Evolutionary conservation across 2,888 invertebrate genomes (phyloP).

Genomic region (Hipparchia sbordonii): DNA sequence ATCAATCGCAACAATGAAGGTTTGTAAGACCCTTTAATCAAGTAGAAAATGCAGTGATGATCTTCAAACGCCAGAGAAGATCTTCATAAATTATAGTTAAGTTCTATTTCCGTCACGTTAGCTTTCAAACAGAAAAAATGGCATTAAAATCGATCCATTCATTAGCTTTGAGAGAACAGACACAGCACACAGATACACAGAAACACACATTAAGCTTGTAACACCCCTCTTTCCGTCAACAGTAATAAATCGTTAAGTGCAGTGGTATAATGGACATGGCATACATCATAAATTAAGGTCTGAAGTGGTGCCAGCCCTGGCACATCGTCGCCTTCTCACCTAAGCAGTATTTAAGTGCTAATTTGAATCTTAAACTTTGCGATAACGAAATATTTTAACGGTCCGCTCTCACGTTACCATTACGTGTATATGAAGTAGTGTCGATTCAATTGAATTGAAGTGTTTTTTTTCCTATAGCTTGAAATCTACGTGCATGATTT

Average conservation of each 20-base stretch:
- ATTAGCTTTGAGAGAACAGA: too few relatives aligned
- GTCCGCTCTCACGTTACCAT: slow-evolving; percentile 2
- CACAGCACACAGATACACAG: too few relatives aligned
- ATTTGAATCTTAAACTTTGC: slow-evolving; percentile 22
- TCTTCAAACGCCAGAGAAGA: too few relatives aligned
- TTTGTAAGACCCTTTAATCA: too few relatives aligned
- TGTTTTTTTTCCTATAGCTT: background rate
- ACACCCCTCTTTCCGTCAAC: background rate
- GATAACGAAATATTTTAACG: slow-evolving; percentile 32
- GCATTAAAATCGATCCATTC: too few relatives aligned
- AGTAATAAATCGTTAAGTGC: background rate
- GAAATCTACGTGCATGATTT: background rate
- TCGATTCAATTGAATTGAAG: background rate
- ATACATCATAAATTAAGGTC: slow-evolving; percentile 28
- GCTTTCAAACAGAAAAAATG: too few relatives aligned
- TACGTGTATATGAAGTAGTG: background rate
- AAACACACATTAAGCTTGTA: too few relatives aligned
- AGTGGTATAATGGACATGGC: slow-evolving; percentile 25
- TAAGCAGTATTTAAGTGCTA: slow-evolving; percentile 29
- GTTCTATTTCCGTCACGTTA: too few relatives aligned
- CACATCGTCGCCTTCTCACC: slow-evolving; percentile 32
- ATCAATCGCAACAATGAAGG: too few relatives aligned
- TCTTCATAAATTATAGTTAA: too few relatives aligned
- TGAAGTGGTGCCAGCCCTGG: slow-evolving; percentile 30
- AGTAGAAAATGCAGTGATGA: too few relatives aligned